Evolutionary conservation across 1,140 invertebrate genomes (phyloP), one percentile per base, ranked within the genome.

Genomic region (Drosophila ironensis): DNA sequence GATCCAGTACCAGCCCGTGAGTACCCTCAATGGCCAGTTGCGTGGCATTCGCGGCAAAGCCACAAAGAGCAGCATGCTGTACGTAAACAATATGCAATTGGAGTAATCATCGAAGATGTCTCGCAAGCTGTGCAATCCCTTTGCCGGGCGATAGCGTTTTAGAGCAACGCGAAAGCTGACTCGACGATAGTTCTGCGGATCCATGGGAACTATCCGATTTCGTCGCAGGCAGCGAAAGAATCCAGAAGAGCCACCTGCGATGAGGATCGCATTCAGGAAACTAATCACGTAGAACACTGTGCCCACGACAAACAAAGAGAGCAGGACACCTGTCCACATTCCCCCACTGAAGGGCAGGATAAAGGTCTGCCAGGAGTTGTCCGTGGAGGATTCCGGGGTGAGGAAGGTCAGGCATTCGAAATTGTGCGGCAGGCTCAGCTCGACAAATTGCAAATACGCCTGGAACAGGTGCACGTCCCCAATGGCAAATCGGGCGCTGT

Each of bases 1-100:
- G 0, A 96, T 81, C 95, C 95, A 96, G 90, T 96, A 96, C 93
- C 95, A 96, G 1, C 95, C 95, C 12, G 95, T 95, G 7, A 96
- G 91, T 9, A 96, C 88, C 25, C 95, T 91, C 28, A 96, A 89
- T 0, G 95, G 94, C 95, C 95, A 96, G 17, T 93, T 94, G 6
- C 91, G 91, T 0, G 95, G 95, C 54, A 96, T 90, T 72, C 93
- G 92, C 0, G 95, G 95, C 35, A 96, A 68, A 0, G 95, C 95
- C 12, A 96, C 94, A 67, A 94, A 92, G 1, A 96, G 88, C 14
- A 96, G 88, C 95, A 96, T 96, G 50, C 95, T 93, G 66, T 93
- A 96, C 0, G 94, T 95, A 57, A 96, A 94, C 4, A 96, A 89
- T 52, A 95, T 92, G 75, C 94, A 95, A 76, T 95, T 95, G 33